Evolutionary conservation across 2,888 invertebrate genomes (phyloP).

Genomic region (Cylloceria caligata): DNA sequence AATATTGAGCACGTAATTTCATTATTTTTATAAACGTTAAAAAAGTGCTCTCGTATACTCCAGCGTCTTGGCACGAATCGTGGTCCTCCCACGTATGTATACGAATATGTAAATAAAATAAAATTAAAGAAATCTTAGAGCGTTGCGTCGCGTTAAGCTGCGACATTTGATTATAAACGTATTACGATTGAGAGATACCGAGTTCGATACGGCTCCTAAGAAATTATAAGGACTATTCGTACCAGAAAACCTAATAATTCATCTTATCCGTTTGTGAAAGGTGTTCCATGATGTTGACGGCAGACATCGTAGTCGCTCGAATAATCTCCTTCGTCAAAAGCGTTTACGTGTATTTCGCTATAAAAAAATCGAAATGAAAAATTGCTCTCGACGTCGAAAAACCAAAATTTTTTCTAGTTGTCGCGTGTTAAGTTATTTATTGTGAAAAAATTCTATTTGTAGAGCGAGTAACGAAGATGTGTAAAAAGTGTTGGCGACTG

Average conservation of each 20-base stretch:
- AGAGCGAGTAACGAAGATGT: slow-evolving; percentile 23
- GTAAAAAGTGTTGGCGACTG: slow-evolving; percentile 48
- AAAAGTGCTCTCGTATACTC: slow-evolving; percentile 32
- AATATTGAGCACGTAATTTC: slow-evolving; percentile 32
- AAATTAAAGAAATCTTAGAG: slow-evolving; percentile 43
- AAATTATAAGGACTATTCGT: slow-evolving; percentile 1
- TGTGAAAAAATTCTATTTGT: slow-evolving; percentile 54
- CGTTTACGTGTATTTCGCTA: slow-evolving; percentile 35
- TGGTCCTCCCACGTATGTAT: slow-evolving; percentile 65
- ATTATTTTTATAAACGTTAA: neutral
- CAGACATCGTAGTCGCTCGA: slow-evolving; percentile 11
- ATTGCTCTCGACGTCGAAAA: slow-evolving; percentile 24
- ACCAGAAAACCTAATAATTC: slow-evolving; percentile 1
- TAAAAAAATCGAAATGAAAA: neutral
- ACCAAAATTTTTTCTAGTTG: slow-evolving; percentile 39
- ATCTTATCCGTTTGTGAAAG: neutral
- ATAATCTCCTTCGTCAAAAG: slow-evolving; percentile 27
- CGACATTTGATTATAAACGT: slow-evolving; percentile 26
- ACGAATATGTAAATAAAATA: slow-evolving; percentile 69
- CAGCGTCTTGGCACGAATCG: slow-evolving; percentile 45
- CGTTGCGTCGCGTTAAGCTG: slow-evolving; percentile 32
- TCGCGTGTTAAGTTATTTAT: slow-evolving; percentile 62
- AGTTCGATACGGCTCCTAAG: neutral
- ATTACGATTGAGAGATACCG: neutral
- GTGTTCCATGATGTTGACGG: neutral